Evolutionary conservation across 2,888 invertebrate species (phyloP), one percentile per base, ranked within the genome.

Genomic region (Bimastos eiseni): DNA sequence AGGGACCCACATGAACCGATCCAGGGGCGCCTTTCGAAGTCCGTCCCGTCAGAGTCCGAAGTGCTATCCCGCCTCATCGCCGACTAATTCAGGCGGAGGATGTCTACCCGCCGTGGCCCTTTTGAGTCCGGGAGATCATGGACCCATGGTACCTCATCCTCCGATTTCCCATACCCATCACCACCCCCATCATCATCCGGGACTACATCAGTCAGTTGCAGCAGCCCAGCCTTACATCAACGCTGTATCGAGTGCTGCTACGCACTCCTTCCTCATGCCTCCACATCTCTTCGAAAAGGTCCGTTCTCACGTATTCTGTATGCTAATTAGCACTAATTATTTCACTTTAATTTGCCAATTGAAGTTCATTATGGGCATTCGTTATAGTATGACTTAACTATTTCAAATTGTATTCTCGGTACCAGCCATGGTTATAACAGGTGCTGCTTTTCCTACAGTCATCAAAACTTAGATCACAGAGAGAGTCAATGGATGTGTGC

Each of bases 241-340:
- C 37, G 86, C 86, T 33, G 86, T 86, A 5, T 19, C 86, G 34
- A 86, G 86, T 36, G 86, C 86, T 34, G 86, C 86, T 15, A 34
- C 34, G 30, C 86, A 86, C 37, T 37, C 36, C 24, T 86, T 86
- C 86, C 86, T 86, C 37, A 34, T 86, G 5, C 86, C 86, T 34
- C 86, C 86, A 30, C 86, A 86, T 36, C 86, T 37, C 37, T 86
- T 86, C 86, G 86, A 86, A 34, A 86, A 86, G 86, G 86, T 86
- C 4, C 21, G 86, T 34, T 24, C 70, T 70, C 70, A 70, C n/a
- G 0, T n/a, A 30, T n/a, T 11, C n/a, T 0, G 11, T 70, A 30
- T n/a, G 17, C 8, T 49, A 24, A 49, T 49, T 49, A 49, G 21
- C 49, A 49, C 49, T 49, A 49, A 49, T 49, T 24, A 4, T 49